phyloP scores from a whole-genome alignment of 2,113 vertebrate species.

The Hemicordylus capensis region DNA sequence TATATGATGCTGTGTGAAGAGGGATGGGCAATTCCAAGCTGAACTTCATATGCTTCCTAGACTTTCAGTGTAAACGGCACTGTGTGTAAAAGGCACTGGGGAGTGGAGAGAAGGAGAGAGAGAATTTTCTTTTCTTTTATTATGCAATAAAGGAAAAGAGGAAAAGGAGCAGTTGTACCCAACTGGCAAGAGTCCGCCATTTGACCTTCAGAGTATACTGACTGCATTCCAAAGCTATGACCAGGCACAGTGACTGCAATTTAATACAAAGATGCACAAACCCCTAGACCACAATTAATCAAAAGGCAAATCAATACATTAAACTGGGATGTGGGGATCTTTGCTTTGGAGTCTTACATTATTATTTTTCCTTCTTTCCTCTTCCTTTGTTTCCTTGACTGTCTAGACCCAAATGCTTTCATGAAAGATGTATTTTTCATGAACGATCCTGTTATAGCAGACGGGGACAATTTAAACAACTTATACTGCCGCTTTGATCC shows the following conservation, averaged over 20 bases:
- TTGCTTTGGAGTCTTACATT: neutral
- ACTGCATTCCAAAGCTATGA: slow-evolving; percentile 32
- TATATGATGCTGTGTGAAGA: neutral
- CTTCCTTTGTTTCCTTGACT: neutral
- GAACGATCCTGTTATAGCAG: neutral
- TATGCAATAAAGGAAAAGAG: neutral
- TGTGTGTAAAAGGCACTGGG: neutral
- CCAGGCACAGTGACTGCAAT: neutral
- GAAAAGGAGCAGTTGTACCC: neutral
- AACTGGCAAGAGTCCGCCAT: slow-evolving; percentile 9
- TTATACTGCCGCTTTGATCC: neutral
- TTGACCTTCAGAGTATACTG: neutral
- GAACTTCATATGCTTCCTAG: neutral
- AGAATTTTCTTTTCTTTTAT: neutral
- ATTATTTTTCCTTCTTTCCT: neutral
- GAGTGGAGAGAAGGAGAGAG: neutral
- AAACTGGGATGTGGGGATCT: neutral
- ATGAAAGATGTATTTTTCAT: fast-evolving
- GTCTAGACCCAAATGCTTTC: neutral
- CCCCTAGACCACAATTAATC: neutral
- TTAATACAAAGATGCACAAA: neutral
- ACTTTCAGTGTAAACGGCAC: neutral
- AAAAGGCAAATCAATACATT: neutral
- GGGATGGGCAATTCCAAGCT: neutral
- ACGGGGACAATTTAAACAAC: neutral